Base-by-base conservation (phyloP, 92 coral and sea anemone genomes). In the Pocillopora meandrina region DNA sequence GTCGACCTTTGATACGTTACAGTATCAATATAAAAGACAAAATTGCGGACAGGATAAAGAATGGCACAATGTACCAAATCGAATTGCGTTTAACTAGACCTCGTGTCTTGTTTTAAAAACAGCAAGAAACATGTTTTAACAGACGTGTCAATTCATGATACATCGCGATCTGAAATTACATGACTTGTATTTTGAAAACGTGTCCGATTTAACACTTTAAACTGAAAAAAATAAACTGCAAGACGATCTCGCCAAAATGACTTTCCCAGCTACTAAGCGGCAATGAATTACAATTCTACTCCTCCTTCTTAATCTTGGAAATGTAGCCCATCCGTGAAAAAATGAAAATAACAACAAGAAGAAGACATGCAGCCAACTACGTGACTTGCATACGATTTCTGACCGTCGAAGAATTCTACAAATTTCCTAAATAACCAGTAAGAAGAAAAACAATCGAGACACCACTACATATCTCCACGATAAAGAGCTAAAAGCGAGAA, bases 401-500 rank as follows among this genome's bases (percentile, higher is more conserved):
- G 63, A 61, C 15, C 68, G 26, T 59, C n/a, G 42, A 71, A 70
- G 42, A 81, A 80, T 70, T 59, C 14, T 71, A 31, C 64, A 31
- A 31, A 17, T 19, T 35, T 76, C 33, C 56, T 19, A 16, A 23
- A 42, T 72, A 13, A 21, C 2, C 63, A 65, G 34, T 57, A 72
- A 63, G 65, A 23, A 42, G 31, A 72, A 63, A 42, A 52, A 63
- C 12, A 60, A 81, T 19, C 34, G 71, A 76, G 71, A 71, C 56
- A 70, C 31, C 18, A 26, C 62, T 20, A 21, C 52, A 59, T 56
- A 14, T 12, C 56, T 18, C 67, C 17, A 36, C 52, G 21, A 62
- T 10, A 47, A 16, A 12, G 75, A 12, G 76, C 57, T 26, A 57
- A 33, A 59, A 69, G 68, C 34, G 70, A 34, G 59, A 68, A 47